A percentile compares a stretch with the other conserved stretches of the same genome.
Evolutionary conservation across 1,140 invertebrate genomes (phyloP).

Genomic region (Trichogramma pretiosum): DNA sequence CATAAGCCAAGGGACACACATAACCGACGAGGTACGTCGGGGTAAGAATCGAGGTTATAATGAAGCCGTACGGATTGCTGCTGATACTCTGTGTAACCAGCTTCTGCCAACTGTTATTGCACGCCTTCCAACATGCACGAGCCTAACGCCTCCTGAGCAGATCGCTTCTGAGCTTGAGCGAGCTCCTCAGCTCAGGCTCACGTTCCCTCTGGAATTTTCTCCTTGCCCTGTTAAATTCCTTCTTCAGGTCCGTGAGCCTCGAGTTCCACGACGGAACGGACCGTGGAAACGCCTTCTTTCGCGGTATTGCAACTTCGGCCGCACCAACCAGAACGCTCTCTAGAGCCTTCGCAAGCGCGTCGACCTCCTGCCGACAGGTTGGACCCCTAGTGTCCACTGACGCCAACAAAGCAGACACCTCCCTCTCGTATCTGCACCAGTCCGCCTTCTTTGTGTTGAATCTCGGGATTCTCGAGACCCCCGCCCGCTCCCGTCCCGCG

Average conservation of each 20-base stretch:
- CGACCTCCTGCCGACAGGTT: not conserved
- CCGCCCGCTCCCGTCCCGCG: fast-evolving
- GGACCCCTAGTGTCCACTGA: no score
- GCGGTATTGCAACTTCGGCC: not conserved
- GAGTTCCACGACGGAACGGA: not conserved
- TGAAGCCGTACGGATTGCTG: no score
- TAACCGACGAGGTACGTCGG: no score
- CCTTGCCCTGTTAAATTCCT: not conserved
- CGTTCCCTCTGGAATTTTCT: not conserved
- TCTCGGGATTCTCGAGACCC: not conserved
- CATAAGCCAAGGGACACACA: no score
- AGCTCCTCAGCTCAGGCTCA: no score
- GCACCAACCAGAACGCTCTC: not conserved
- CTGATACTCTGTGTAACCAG: no score
- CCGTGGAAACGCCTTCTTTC: not conserved
- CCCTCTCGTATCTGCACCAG: not conserved
- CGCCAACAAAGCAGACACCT: no score
- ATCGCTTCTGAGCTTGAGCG: no score
- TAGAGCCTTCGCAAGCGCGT: not conserved
- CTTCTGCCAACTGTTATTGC: no score
- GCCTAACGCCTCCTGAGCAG: no score
- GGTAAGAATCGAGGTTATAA: no score
- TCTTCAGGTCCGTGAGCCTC: not conserved
- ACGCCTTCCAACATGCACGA: no score
- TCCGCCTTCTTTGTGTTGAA: not conserved